These are phyloP conservation scores for Orycteropus afer DNA, from an alignment of 2,113 vertebrate species.

Conservation along the genomic window DNA sequence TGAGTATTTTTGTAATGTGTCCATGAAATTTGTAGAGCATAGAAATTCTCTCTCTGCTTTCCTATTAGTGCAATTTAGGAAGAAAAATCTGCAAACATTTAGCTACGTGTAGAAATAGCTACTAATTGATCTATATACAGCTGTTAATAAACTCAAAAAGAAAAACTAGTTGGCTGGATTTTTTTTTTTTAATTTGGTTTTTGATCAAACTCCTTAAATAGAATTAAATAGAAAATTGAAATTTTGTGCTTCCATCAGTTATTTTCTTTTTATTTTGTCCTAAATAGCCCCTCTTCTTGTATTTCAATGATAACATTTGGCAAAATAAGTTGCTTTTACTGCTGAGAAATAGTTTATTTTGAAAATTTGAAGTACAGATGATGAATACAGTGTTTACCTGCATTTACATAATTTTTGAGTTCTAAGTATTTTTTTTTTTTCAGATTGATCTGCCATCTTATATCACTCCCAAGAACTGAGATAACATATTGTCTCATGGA, in stretches of 20 bases:
- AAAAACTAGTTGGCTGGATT: neutral
- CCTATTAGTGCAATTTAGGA: neutral
- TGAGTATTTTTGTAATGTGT: neutral
- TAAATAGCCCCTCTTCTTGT: neutral
- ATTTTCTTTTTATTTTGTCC: neutral
- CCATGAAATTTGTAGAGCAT: neutral
- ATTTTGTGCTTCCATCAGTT: neutral
- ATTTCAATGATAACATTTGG: neutral
- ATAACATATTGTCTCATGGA: neutral
- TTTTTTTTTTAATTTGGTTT: neutral
- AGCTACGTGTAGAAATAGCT: neutral
- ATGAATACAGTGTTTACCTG: neutral
- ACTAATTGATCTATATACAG: neutral
- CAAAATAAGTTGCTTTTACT: neutral
- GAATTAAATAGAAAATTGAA: neutral
- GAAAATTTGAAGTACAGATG: neutral
- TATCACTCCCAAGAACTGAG: neutral
- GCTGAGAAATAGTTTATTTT: neutral
- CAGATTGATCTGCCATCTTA: neutral
- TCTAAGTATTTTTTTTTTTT: constrained; percentile 4
- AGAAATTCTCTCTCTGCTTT: neutral
- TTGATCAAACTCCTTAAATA: neutral
- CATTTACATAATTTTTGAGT: neutral
- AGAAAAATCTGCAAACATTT: neutral
- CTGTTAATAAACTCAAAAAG: neutral